These are phyloP conservation scores for Dysmachus trigonus DNA, from an alignment of 2,888 invertebrate species.

Conservation along the genomic window DNA sequence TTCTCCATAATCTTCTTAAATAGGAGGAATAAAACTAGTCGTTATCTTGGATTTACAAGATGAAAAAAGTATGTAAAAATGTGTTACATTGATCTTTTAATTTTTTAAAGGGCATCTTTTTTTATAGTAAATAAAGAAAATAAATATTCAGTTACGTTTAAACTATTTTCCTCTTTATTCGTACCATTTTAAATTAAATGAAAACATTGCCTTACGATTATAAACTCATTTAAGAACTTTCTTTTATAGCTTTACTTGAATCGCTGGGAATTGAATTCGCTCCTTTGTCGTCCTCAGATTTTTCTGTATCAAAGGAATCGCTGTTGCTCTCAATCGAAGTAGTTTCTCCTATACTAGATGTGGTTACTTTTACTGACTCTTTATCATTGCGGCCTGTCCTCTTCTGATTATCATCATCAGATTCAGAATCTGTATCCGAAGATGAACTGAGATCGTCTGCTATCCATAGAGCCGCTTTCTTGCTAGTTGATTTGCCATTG, in stretches of 20 bases:
- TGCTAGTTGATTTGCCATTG: conserved; percentile 51
- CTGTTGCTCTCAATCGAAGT: neutral
- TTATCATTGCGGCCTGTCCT: neutral
- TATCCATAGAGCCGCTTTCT: conserved; percentile 58
- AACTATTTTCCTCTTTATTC: too few species aligned
- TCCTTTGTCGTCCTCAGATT: neutral
- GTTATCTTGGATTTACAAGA: too few species aligned
- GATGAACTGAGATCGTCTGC: conserved; percentile 56
- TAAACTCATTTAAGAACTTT: neutral
- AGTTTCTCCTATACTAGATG: neutral
- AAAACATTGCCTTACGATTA: neutral
- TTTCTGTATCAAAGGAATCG: neutral
- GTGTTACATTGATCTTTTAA: too few species aligned
- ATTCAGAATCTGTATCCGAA: conserved; percentile 51
- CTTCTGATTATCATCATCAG: conserved; percentile 2
- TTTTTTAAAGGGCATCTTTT: too few species aligned
- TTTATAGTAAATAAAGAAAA: too few species aligned
- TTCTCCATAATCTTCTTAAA: too few species aligned
- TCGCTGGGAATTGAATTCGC: neutral
- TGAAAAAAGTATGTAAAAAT: too few species aligned
- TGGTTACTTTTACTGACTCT: neutral
- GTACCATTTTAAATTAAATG: neutral
- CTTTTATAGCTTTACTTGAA: neutral
- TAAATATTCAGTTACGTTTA: too few species aligned
- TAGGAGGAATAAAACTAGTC: too few species aligned